phyloP scores from a whole-genome alignment of 2,888 invertebrate species.

The Physocephala rufipes region DNA sequence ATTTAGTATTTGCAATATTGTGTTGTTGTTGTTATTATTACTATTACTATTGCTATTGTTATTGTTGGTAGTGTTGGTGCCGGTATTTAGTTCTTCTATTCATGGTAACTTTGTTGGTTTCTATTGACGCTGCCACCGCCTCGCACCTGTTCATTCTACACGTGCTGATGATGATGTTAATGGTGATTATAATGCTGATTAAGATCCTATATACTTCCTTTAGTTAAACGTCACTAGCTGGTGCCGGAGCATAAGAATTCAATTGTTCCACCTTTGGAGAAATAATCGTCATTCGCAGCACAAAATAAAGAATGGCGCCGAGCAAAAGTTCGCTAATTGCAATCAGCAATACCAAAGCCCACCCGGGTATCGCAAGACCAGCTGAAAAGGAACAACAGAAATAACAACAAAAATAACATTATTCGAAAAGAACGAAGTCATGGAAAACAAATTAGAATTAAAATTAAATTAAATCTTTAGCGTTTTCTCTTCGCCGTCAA shows the following conservation, averaged over 20 bases:
- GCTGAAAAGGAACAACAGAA: conserved; percentile 64
- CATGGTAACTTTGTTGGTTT: not conserved
- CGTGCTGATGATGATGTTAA: conserved; percentile 41
- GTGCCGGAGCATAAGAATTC: conserved; percentile 62
- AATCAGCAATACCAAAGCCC: conserved; percentile 77
- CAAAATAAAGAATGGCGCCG: conserved; percentile 75
- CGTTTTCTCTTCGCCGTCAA: no score
- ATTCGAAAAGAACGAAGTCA: no score
- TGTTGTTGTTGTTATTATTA: conserved; percentile 42
- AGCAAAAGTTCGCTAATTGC: conserved; percentile 75
- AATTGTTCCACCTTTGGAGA: conserved; percentile 58
- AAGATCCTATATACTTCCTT: not conserved
- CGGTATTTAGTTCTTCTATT: conserved; percentile 27
- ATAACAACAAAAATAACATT: no score
- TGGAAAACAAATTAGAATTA: no score
- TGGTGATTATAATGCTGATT: conserved; percentile 18
- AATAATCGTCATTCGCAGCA: conserved; percentile 76
- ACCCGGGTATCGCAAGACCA: conserved; percentile 78
- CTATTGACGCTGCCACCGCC: conserved; percentile 1
- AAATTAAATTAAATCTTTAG: no score
- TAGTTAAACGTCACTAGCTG: conserved; percentile 56
- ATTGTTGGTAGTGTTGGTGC: conserved; percentile 52
- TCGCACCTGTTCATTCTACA: conserved; percentile 32
- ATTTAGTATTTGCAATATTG: no score
- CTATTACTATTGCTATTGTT: conserved; percentile 45